These are phyloP conservation scores for Characodon lateralis DNA, from an alignment of 2,797 vertebrate species.

Conservation along the genomic window DNA sequence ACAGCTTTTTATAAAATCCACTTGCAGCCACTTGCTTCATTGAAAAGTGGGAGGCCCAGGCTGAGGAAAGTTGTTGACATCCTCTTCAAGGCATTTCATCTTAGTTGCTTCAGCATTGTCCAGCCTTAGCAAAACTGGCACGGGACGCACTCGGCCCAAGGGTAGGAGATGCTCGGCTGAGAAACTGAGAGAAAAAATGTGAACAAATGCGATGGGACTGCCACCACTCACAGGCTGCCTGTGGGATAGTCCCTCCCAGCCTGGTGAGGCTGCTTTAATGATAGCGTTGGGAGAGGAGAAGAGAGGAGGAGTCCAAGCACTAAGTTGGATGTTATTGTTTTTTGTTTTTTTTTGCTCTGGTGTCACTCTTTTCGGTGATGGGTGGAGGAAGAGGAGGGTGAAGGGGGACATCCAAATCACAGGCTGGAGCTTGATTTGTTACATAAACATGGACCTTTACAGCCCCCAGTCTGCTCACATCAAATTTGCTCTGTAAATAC, in stretches of 20 bases:
- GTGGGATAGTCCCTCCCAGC: conserved; percentile 60
- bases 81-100: conserved; percentile 77
- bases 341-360: conserved; percentile 48
- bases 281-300: conserved; percentile 57
- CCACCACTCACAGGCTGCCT: conserved; percentile 78
- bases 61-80: conserved; percentile 76
- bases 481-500: conserved; percentile 71
- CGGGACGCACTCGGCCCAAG: conserved; percentile 66
- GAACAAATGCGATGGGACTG: conserved; percentile 83
- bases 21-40: conserved; percentile 48
- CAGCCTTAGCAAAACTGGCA: conserved; percentile 77
- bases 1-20: conserved; percentile 12
- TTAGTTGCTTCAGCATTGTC: conserved; percentile 76
- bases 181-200: conserved; percentile 68
- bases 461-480: conserved; percentile 73
- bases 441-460: conserved; percentile 75
- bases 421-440: conserved; percentile 75
- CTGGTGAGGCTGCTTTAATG: conserved; percentile 65
- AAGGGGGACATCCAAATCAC: conserved; percentile 67
- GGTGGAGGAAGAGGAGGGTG: conserved; percentile 33
- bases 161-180: conserved; percentile 72
- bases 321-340: conserved; percentile 53
- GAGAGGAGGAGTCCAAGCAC: conserved; percentile 54
- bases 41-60: conserved; percentile 52
- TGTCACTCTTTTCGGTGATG: conserved; percentile 72